Conservation (phyloP, 1,140 invertebrate genomes). For the Conopomorpha cramerella region DNA sequence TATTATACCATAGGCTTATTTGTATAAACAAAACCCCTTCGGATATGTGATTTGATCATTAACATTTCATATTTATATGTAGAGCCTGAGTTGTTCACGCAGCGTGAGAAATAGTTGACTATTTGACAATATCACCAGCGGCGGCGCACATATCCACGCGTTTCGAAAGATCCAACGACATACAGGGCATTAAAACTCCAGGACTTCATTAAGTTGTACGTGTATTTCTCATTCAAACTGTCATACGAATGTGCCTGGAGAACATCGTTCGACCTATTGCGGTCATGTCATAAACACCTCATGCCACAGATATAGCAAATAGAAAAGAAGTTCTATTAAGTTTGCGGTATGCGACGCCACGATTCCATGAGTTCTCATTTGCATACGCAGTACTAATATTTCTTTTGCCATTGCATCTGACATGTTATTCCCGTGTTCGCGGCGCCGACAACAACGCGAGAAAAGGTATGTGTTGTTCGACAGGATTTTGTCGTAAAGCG, state of each 20-base stretch:
- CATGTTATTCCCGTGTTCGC: no score
- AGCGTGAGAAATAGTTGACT: constrained; percentile 29
- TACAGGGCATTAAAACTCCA: constrained; percentile 14
- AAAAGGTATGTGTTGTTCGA: no score
- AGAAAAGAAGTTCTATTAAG: neutral
- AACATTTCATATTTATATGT: constrained; percentile 22
- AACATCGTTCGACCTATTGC: no score
- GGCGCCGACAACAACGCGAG: no score
- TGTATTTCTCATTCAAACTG: no score
- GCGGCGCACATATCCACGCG: constrained; percentile 18
- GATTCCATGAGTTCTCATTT: neutral
- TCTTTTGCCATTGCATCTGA: no score
- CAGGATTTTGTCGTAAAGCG: no score
- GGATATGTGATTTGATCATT: constrained; percentile 27
- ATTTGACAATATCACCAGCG: constrained; percentile 31
- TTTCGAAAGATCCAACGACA: constrained; percentile 13
- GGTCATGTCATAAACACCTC: neutral
- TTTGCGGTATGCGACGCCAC: neutral
- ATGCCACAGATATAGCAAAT: neutral
- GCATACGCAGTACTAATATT: neutral
- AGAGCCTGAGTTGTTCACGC: no score
- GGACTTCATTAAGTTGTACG: constrained; percentile 21
- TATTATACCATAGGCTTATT: constrained; percentile 22
- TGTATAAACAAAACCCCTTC: constrained; percentile 23
- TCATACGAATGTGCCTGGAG: no score